Conservation (phyloP, 2,113 vertebrate species). For the Macheiramphus alcinus region DNA sequence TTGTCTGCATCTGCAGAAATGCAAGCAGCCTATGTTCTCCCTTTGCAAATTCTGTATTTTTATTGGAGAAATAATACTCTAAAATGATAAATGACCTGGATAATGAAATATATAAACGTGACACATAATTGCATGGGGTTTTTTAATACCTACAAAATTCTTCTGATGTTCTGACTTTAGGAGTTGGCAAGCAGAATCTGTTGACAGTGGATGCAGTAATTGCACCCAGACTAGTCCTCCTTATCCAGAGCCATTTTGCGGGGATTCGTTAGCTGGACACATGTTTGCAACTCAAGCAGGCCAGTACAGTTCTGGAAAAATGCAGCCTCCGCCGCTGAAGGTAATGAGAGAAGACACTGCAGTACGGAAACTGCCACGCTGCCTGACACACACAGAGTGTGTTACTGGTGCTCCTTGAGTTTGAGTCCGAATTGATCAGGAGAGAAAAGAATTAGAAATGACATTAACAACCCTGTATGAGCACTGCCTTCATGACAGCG, state of each 20-base stretch:
- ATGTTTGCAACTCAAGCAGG: slow-evolving; percentile 73
- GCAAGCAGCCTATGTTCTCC: neutral
- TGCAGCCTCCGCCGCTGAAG: slow-evolving; percentile 74
- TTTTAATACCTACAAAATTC: neutral
- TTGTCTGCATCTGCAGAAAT: neutral
- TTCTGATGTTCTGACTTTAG: slow-evolving; percentile 63
- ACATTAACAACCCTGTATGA: too few species aligned
- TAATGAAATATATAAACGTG: neutral
- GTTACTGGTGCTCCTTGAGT: neutral
- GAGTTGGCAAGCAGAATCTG: slow-evolving; percentile 95
- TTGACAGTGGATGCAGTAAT: slow-evolving; percentile 95
- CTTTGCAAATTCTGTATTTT: neutral
- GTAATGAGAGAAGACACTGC: slow-evolving; percentile 60
- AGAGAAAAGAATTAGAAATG: neutral
- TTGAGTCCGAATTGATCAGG: neutral
- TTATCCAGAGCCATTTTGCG: slow-evolving; percentile 79
- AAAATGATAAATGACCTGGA: neutral
- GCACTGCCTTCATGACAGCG: neutral
- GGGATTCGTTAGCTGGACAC: slow-evolving; percentile 69
- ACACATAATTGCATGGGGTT: rapidly evolving
- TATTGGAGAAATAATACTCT: neutral
- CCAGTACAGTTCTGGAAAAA: slow-evolving; percentile 71
- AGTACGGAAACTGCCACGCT: neutral
- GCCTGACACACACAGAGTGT: neutral
- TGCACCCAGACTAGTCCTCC: slow-evolving; percentile 82